Base-by-base conservation (phyloP, 1,140 invertebrate species). In the Drosophila kurseongensis region DNA sequence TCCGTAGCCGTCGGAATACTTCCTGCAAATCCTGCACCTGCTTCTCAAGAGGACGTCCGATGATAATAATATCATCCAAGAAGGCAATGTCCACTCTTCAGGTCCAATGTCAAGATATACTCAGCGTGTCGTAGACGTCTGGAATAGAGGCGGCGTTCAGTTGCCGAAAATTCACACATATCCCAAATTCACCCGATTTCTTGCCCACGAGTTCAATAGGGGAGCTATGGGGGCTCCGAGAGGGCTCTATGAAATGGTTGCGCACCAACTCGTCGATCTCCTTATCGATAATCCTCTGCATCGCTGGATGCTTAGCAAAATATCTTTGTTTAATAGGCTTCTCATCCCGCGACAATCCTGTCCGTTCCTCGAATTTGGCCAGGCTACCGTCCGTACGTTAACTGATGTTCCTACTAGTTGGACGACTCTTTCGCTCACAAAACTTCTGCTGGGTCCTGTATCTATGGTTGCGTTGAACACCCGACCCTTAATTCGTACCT, bases 41-140 rank as follows among this genome's bases (percentile, higher is more conserved):
- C 8, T 55, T 18, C 18, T 13, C 10, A 1, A 55, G 55, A 8
- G 84, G 90, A 0, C 92, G 44, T 0, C 93, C 52, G 14, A 94
- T 86, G 6, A 93, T 29, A 29, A 29, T 2, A 29, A 29, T 29
- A 18, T 29, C 29, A 29, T 29, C 29, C 29, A 7, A 29, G 29
- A 5, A 29, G 29, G 29, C 88, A n/a, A n/a, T n/a, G n/a, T n/a
- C n/a, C n/a, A n/a, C n/a, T n/a, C n/a, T n/a, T n/a, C n/a, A n/a
- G n/a, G n/a, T n/a, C n/a, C n/a, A n/a, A n/a, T n/a, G n/a, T n/a
- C n/a, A n/a, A n/a, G n/a, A n/a, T n/a, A n/a, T n/a, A n/a, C n/a
- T n/a, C n/a, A n/a, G n/a, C n/a, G n/a, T n/a, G n/a, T n/a, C n/a
- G n/a, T n/a, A n/a, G n/a, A n/a, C n/a, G n/a, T n/a, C 10, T 4